phyloP scores from a whole-genome alignment of 2,113 vertebrate genomes.

The Bubo bubo region DNA sequence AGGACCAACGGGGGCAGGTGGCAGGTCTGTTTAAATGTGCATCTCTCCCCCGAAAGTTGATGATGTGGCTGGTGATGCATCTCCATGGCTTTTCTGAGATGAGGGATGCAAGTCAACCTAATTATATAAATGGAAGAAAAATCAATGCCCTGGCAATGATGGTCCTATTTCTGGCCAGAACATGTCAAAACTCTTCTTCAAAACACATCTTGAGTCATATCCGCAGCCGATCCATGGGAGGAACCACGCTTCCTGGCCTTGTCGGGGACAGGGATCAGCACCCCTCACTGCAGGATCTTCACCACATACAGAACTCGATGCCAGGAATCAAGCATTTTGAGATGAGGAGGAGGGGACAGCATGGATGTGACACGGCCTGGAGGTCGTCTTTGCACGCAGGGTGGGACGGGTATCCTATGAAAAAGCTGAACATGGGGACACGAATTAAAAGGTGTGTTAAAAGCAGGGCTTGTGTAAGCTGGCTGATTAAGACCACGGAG shows the following conservation, averaged over 20 bases:
- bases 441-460: not conserved
- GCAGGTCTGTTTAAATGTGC: not conserved
- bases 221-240: not conserved
- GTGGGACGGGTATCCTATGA: not conserved
- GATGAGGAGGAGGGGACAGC: not conserved
- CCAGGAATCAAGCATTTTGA: not conserved
- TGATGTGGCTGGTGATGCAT: not conserved
- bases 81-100: not conserved
- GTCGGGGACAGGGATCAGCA: not conserved
- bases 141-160: not conserved
- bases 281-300: not conserved
- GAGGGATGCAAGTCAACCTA: not conserved
- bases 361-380: not conserved
- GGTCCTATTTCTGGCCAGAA: not conserved
- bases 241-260: rapidly evolving
- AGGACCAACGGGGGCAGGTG: not conserved
- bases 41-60: rapidly evolving
- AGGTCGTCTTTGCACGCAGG: not conserved
- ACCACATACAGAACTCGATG: rapidly evolving
- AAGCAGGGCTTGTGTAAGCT: not conserved
- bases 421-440: not conserved
- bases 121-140: not conserved
- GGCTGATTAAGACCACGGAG: not conserved
- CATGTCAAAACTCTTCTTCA: not conserved
- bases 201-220: not conserved